Evolutionary conservation across 2,888 invertebrate genomes (phyloP), one percentile per base, ranked within the genome.

Genomic region (Sceliomorpha sp.): DNA sequence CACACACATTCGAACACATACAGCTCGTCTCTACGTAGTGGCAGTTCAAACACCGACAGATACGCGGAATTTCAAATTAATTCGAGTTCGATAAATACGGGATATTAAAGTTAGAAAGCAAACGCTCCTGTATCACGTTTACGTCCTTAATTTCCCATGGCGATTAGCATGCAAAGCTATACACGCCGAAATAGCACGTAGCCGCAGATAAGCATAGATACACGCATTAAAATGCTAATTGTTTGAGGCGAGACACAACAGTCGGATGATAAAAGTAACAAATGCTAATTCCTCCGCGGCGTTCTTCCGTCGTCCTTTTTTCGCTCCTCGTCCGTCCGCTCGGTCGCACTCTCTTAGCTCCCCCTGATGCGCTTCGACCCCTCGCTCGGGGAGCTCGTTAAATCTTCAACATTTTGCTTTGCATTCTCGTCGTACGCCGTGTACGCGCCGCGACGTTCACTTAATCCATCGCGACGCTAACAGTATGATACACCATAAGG

Each of bases 171-270:
- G 60, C 68, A 44, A 62, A 68, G 45, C 56, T 60, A 34, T 50
- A 56, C 68, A 50, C 37, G 29, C 60, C 39, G 34, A 20, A 50
- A 50, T 29, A 45, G 34, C 47, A 56, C 39, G 36, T 60, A 48
- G 39, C 27, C 40, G 26, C 42, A 51, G 62, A 69, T 63, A 69
- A 69, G 62, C 51, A 48, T 42, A 62, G 62, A 68, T 68, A 68
- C 51, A 37, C 36, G 55, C 59, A 63, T 69, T 63, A 63, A 69
- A 69, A 69, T 69, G 69, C 63, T 63, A 69, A 69, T 69, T 58
- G 58, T 69, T 69, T 58, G 48, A 56, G 62, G 47, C 44, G 50
- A 42, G 44, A 51, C 44, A 60, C 60, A 60, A 56, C 44, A 56
- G 34, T 42, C 14, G 40, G 13, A 50, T 59, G 63, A 69, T 69